phyloP scores from a whole-genome alignment of 2,888 invertebrate species.

The Eulithis prunata region DNA sequence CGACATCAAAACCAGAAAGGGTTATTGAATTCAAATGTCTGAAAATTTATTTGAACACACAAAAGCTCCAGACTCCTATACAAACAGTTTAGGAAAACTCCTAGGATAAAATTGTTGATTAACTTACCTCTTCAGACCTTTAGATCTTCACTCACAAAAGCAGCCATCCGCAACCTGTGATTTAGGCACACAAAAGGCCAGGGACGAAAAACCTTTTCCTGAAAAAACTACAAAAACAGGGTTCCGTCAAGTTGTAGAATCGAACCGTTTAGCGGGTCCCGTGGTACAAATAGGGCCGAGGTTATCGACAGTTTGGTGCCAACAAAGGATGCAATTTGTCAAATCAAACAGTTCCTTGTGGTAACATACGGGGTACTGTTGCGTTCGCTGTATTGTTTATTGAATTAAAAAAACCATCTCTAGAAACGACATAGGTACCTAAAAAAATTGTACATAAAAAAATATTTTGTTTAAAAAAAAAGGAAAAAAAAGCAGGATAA shows the following conservation, averaged over 20 bases:
- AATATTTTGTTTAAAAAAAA: too few relatives aligned
- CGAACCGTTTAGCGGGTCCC: slow-evolving; percentile 59
- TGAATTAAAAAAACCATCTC: background rate
- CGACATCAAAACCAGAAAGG: too few relatives aligned
- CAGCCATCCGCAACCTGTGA: slow-evolving; percentile 15
- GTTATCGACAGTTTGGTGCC: slow-evolving; percentile 68
- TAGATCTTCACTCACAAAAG: slow-evolving; percentile 9
- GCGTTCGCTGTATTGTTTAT: background rate
- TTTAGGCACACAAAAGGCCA: slow-evolving; percentile 37
- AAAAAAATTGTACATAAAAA: too few relatives aligned
- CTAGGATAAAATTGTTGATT: background rate
- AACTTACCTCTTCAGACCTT: background rate
- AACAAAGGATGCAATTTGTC: slow-evolving; percentile 79
- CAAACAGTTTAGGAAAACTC: background rate
- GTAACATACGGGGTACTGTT: slow-evolving; percentile 37
- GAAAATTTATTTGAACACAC: too few relatives aligned
- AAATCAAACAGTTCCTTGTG: slow-evolving; percentile 66
- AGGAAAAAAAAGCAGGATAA: too few relatives aligned
- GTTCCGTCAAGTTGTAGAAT: slow-evolving; percentile 51
- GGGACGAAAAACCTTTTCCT: slow-evolving; percentile 37
- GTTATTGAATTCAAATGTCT: too few relatives aligned
- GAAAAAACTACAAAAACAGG: slow-evolving; percentile 39
- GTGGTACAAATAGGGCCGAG: slow-evolving; percentile 41
- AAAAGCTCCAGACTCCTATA: too few relatives aligned
- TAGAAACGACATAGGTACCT: too few relatives aligned